These are phyloP conservation scores for Urophycis tenuis DNA, from an alignment of 2,797 vertebrate genomes.

Conservation along the genomic window DNA sequence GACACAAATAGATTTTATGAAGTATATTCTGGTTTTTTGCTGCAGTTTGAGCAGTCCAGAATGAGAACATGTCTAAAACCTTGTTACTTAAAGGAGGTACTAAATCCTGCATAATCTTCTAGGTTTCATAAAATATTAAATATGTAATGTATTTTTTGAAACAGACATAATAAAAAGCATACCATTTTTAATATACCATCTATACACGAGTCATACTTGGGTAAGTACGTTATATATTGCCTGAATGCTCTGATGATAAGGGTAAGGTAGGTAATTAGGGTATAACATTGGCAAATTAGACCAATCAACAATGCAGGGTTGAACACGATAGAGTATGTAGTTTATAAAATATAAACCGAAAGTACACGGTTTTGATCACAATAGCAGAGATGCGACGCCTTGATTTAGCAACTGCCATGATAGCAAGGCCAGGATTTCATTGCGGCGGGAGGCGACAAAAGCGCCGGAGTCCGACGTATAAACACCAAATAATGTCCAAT, in stretches of 20 bases:
- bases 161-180: background rate
- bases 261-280: background rate
- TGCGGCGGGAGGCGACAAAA: conserved; percentile 49
- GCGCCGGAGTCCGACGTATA: conserved; percentile 46
- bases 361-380: conserved; percentile 37
- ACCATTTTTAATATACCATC: background rate
- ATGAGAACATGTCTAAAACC: background rate
- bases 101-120: background rate
- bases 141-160: background rate
- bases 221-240: background rate
- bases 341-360: conserved; percentile 23
- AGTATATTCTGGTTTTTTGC: background rate
- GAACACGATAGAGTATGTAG: background rate
- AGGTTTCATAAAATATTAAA: background rate
- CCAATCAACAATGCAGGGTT: background rate
- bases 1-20: background rate
- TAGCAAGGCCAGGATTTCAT: conserved; percentile 59
- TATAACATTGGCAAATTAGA: background rate
- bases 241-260: background rate
- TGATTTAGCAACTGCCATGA: conserved; percentile 55
- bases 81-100: background rate
- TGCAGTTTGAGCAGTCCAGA: background rate
- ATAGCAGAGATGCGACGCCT: conserved; percentile 54
- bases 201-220: background rate
- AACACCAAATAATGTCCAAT: conserved; percentile 31